Evolutionary conservation across 2,888 invertebrate genomes (phyloP).

Genomic region (Ecliptopera silaceata): DNA sequence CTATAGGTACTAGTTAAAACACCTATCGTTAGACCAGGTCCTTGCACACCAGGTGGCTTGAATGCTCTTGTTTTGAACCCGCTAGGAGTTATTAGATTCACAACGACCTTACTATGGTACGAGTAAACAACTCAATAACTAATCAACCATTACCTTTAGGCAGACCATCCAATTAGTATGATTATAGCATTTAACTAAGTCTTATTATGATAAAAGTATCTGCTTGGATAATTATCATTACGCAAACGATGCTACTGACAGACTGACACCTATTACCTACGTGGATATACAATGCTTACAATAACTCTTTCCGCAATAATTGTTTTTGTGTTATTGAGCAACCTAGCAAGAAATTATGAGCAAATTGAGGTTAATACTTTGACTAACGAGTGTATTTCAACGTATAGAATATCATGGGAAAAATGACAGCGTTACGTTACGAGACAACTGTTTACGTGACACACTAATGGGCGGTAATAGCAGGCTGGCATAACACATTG

Average conservation of each 20-base stretch:
- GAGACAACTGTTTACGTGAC: constrained; percentile 11
- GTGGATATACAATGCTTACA: constrained; percentile 13
- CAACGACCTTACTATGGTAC: no score
- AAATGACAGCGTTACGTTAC: constrained; percentile 25
- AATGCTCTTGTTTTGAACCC: no score
- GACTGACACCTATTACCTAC: constrained; percentile 3
- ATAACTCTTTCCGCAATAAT: constrained; percentile 34
- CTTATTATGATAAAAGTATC: not conserved
- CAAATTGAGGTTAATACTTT: constrained; percentile 32
- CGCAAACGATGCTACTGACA: constrained; percentile 17
- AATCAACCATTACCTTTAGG: not conserved
- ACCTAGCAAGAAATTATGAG: constrained; percentile 2
- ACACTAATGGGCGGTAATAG: not conserved
- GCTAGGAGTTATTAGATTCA: no score
- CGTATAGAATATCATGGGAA: constrained; percentile 40
- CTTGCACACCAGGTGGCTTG: no score
- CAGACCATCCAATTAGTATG: no score
- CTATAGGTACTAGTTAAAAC: no score
- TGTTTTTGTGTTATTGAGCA: constrained; percentile 30
- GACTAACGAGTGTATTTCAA: constrained; percentile 31
- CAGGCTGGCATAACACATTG: not conserved
- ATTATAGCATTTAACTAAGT: not conserved
- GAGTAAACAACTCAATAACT: not conserved
- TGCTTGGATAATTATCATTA: constrained; percentile 6
- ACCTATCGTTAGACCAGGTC: no score